Base-by-base conservation (phyloP, 2,113 vertebrate species). In the Sinocyclocheilus grahami region DNA sequence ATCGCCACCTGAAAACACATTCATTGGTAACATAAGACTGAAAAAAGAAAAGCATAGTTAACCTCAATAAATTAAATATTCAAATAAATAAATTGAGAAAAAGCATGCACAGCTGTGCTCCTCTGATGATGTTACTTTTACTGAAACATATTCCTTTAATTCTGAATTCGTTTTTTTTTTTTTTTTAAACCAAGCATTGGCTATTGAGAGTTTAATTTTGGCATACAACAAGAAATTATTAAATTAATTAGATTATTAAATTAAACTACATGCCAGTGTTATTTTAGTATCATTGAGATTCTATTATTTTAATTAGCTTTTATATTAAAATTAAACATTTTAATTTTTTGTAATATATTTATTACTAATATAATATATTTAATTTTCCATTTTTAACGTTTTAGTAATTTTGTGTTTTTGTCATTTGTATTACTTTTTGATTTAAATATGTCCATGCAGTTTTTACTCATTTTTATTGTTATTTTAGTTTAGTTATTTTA, bases 1-100 rank as follows among this genome's bases (percentile, higher is more conserved):
- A 99, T 99, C 13, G 98, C 98, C 91, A 99, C 98, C 98, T 99
- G 90, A 3, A 78, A 79, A 72, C 71, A 86, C 63, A 55, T 24
- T 7, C 6, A 69, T 12, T 12, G 11, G 46, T 48, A 12, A 48
- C 10, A 46, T 46, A 46, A 46, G 42, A 46, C 39, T 7, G 6
- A 39, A 7, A 62, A n/a, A n/a, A 48, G 10, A 11, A 51, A 51
- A 12, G 11, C 4, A 10, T 3, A 42, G 42, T 9, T 42, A 8
- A 42, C 42, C 42, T 42, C n/a, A 24, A 63, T 63, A 3, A 63
- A 24, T 11, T 11, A 27, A 63, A 63, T n/a, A 27, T 65, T 65
- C 51, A 53, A 53, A 14, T 14, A 14, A 14, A 12, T n/a, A n/a
- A 63, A 12, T 12, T 63, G 8, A 63, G 10, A 24, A 24, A 63